Conservation (phyloP, 2,888 invertebrate species). For the Athetis lepigone region DNA sequence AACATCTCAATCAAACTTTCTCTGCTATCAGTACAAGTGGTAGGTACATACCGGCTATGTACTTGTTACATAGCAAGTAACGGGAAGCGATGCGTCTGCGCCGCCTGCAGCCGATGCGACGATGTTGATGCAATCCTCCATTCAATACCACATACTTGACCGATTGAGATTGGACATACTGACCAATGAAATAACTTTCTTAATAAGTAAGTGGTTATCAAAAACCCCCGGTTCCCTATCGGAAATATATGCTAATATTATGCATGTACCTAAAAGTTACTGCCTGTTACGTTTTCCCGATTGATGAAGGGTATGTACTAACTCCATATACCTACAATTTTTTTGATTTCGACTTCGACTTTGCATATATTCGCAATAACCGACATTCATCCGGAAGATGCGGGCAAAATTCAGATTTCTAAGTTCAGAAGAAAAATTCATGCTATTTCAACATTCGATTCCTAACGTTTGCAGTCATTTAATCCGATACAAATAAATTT, state of each 20-base stretch:
- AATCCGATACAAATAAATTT: neutral
- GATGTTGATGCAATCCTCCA: constrained; percentile 72
- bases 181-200: constrained; percentile 46
- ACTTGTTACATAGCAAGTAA: constrained; percentile 78
- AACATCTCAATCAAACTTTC: constrained; percentile 9
- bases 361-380: too few species aligned
- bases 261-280: too few species aligned
- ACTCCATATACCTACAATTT: too few species aligned
- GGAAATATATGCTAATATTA: too few species aligned
- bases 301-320: too few species aligned
- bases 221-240: neutral
- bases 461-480: neutral
- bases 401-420: too few species aligned
- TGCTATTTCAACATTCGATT: neutral
- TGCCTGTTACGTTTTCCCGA: too few species aligned
- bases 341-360: too few species aligned
- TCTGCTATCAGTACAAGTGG: constrained; percentile 48
- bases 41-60: constrained; percentile 57
- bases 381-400: too few species aligned
- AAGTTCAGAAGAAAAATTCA: constrained; percentile 6
- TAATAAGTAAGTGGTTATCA: neutral
- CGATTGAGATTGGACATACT: constrained; percentile 53
- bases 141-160: constrained; percentile 57
- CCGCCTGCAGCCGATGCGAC: constrained; percentile 60
- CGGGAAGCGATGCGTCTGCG: constrained; percentile 82